These are phyloP conservation scores for Gymnoscopelus microlampas DNA, from an alignment of 2,797 vertebrate genomes.

Conservation along the genomic window DNA sequence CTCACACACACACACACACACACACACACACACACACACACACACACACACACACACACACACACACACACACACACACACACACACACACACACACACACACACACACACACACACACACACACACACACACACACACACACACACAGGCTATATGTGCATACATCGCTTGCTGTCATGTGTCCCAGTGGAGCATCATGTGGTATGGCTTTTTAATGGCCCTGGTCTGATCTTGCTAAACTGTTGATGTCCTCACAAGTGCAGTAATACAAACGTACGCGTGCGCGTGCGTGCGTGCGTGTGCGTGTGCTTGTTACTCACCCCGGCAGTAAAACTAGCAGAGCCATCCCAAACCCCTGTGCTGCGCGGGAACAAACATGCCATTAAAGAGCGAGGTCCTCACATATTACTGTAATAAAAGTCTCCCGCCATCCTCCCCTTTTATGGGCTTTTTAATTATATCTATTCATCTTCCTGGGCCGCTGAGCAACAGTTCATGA, in stretches of 20 bases:
- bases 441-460: conserved; percentile 81
- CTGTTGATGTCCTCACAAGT: no score
- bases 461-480: conserved; percentile 78
- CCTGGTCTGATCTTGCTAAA: conserved; percentile 45
- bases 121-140: no score
- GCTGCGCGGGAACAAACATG: conserved; percentile 72
- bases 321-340: conserved; percentile 50
- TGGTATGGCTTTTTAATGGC: conserved; percentile 72
- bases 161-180: conserved; percentile 36
- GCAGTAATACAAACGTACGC: no score
- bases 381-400: conserved; percentile 71
- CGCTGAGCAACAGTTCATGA: conserved; percentile 72
- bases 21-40: no score
- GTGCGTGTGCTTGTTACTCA: background rate
- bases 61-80: no score
- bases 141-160: no score
- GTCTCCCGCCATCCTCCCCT: conserved; percentile 57
- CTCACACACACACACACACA: no score
- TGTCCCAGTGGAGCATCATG: conserved; percentile 57
- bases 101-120: no score
- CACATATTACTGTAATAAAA: conserved; percentile 81
- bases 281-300: background rate
- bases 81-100: no score
- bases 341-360: conserved; percentile 48
- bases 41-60: no score